Evolutionary conservation across 2,113 vertebrate genomes (phyloP), one percentile per base, ranked within the genome.

Genomic region (Ivindomyrus marchei): DNA sequence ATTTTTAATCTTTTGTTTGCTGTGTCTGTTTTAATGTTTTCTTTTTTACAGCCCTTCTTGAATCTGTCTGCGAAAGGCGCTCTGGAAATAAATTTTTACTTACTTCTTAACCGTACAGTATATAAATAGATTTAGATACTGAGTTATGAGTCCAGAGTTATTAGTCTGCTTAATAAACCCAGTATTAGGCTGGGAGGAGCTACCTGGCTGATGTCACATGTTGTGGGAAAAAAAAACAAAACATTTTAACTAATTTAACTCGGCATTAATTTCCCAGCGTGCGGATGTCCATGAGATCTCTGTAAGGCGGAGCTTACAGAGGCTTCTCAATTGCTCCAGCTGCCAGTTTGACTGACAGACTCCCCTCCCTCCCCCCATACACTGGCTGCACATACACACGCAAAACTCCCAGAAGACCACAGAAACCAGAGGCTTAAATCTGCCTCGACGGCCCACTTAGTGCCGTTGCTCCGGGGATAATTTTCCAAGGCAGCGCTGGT

Each of bases 401-500:
- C 15, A 2, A 19, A 42, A 42, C 36, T 42, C 74, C 17, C 74
- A 80, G 36, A 39, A 42, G 74, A 80, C 62, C 31, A 80, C 39
- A 15, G 36, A 80, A 80, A 80, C 74, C 74, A 42, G 31, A 80
- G 74, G 36, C 13, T 80, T 80, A 36, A 36, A 80, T 80, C 74
- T 1, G 74, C 36, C 74, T 31, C 36, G 50, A 84, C 47, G 21
- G 74, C 52, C 88, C 36, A 83, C 80, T 89, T 89, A 49, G 19
- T 24, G 74, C 47, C 1, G 31, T 56, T 36, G 70, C 49, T 42
- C 88, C 80, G 3, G n/a, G 50, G 80, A 89, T 58, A 89, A 89
- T 58, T 89, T 85, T 42, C 39, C n/a, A 62, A 45, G 80, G 42
- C 89, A 85, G 80, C 39, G 85, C 52, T 89, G 46, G 46, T 87